phyloP scores from a whole-genome alignment of 1,140 invertebrate genomes.

The Pseudomyrmex cubaensis region DNA sequence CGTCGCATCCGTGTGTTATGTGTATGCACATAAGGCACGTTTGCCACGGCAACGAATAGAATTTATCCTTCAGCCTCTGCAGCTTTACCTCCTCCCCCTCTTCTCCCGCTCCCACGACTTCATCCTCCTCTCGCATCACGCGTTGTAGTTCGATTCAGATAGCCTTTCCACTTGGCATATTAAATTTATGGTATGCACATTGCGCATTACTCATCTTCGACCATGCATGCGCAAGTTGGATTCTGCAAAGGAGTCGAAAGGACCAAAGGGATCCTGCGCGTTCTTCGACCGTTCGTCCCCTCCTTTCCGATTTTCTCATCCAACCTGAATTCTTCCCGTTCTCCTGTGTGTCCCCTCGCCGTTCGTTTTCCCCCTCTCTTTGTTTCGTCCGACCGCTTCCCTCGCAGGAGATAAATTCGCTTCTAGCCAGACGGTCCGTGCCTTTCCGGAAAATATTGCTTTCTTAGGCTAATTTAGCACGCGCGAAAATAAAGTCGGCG shows the following conservation, averaged over 20 bases:
- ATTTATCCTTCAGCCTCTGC: slow-evolving; percentile 62
- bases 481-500: slow-evolving; percentile 40
- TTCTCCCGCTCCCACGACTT: not conserved
- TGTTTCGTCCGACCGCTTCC: slow-evolving; percentile 5
- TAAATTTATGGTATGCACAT: slow-evolving; percentile 77
- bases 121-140: slow-evolving; percentile 61
- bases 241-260: slow-evolving; percentile 58
- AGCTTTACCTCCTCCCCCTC: no score
- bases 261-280: slow-evolving; percentile 30
- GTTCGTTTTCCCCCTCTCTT: not conserved
- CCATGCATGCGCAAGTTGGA: slow-evolving; percentile 53
- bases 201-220: slow-evolving; percentile 72
- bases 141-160: slow-evolving; percentile 77
- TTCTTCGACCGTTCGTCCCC: slow-evolving; percentile 14
- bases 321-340: not conserved
- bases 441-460: slow-evolving; percentile 39
- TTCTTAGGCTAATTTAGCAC: slow-evolving; percentile 53
- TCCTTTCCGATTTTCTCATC: not conserved
- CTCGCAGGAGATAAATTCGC: slow-evolving; percentile 19
- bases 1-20: slow-evolving; percentile 35
- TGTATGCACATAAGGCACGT: slow-evolving; percentile 61
- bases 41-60: slow-evolving; percentile 74
- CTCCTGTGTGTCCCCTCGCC: not conserved
- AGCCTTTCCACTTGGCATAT: slow-evolving; percentile 76
- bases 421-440: slow-evolving; percentile 30